Evolutionary conservation across 2,113 vertebrate species (phyloP), one percentile per base, ranked within the genome.

Genomic region (Hippocampus mohnikei): DNA sequence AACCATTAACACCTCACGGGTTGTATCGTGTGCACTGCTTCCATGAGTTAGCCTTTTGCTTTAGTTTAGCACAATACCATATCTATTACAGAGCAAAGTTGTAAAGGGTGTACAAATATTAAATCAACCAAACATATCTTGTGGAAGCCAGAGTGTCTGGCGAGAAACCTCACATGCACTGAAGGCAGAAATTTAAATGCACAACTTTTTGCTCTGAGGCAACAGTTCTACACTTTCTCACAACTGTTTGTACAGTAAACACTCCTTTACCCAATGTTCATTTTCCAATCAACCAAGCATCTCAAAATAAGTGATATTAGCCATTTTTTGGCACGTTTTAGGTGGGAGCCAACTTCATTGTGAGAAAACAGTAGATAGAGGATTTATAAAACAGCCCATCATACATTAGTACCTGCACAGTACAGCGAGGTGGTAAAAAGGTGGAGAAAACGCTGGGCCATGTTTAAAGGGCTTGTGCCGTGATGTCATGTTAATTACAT

Each of bases 1-100:
- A 80, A 79, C 79, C 81, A 77, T 81, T 63, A 76, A 56, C 60
- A 73, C 69, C 71, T 76, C 40, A 62, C 79, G 13, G 68, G 66
- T 60, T 69, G 78, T 72, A 60, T 65, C 29, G 61, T 72, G 72
- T 1, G 42, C 41, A 6, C 63, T 25, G 42, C 16, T 48, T 65
- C 8, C 41, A 46, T 27, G 23, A 12, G 8, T 13, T 65, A 25
- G 58, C 18, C 27, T 27, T 60, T 60, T 44, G 20, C 58, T 60
- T 29, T 27, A 33, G 27, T 42, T 65, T 46, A 65, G 63, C 13
- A 25, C 41, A 3, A 11, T n/a, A n/a, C 10, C 37, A 4, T 1
- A 60, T 33, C 8, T 18, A 60, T 33, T 37, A 7, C 8, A 33
- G 18, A 42, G 13, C 8, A 65, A 18, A 27, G 5, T 2, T 25